Evolutionary conservation across 1,140 invertebrate species (phyloP).

Genomic region (Lutraria rhynchaena): DNA sequence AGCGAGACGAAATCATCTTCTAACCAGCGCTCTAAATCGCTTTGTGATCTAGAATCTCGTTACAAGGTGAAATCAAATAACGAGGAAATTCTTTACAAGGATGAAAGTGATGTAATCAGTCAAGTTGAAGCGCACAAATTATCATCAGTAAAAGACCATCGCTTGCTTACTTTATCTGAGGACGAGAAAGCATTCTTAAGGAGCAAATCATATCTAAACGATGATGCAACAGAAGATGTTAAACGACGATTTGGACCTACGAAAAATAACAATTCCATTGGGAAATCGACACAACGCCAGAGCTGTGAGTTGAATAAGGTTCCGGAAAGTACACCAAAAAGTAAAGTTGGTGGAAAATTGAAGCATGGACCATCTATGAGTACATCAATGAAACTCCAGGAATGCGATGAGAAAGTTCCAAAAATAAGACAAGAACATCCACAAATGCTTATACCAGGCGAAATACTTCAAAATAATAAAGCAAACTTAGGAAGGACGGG

Average conservation of each 20-base stretch:
- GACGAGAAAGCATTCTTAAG: constrained; percentile 6
- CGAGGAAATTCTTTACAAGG: background rate
- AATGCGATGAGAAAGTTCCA: background rate
- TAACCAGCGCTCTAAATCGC: constrained; percentile 2
- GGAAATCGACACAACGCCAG: background rate
- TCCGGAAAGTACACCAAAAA: too few relatives aligned
- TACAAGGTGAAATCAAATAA: background rate
- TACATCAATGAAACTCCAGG: too few relatives aligned
- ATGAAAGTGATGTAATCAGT: constrained; percentile 9
- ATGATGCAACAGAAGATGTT: background rate
- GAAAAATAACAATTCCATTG: background rate
- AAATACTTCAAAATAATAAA: background rate
- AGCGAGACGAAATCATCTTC: too few relatives aligned
- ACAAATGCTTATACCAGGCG: background rate
- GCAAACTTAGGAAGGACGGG: background rate
- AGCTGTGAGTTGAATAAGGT: too few relatives aligned
- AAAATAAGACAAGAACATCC: background rate
- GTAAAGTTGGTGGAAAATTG: background rate
- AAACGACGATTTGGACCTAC: constrained; percentile 4
- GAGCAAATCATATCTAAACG: constrained; percentile 1
- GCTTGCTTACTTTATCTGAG: constrained; percentile 2
- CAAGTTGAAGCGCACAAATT: constrained; percentile 22
- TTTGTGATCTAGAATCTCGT: background rate
- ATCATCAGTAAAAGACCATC: constrained; percentile 22
- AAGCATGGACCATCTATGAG: background rate